These are phyloP conservation scores for Argyresthia goedartella DNA, from an alignment of 2,888 invertebrate species.

Conservation along the genomic window DNA sequence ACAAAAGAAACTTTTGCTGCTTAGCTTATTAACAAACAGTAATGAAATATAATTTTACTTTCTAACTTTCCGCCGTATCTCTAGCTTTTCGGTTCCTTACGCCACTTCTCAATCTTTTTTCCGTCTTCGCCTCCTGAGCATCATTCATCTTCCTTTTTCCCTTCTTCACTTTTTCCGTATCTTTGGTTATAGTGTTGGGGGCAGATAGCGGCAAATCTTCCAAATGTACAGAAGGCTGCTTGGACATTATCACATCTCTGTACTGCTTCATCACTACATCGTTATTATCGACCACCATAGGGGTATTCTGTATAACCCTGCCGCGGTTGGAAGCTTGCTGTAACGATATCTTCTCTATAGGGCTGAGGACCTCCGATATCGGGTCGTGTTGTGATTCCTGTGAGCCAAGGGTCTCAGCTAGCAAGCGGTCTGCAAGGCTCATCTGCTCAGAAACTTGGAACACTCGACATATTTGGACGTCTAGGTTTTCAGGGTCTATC, in stretches of 20 bases:
- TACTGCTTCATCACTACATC: constrained; percentile 34
- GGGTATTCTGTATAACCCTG: constrained; percentile 13
- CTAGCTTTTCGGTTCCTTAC: constrained; percentile 23
- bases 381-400: constrained; percentile 30
- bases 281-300: constrained; percentile 11
- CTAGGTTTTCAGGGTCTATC: constrained; percentile 24
- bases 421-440: constrained; percentile 27
- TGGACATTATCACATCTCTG: constrained; percentile 25
- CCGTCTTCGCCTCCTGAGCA: constrained; percentile 7
- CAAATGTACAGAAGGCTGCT: constrained; percentile 14
- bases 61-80: background rate
- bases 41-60: background rate
- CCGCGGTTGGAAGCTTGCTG: constrained; percentile 26
- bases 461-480: constrained; percentile 21
- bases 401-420: constrained; percentile 29
- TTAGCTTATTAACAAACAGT: too few relatives aligned
- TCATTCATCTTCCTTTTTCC: constrained; percentile 25
- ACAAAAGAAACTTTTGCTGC: too few relatives aligned
- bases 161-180: constrained; percentile 21
- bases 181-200: constrained; percentile 25
- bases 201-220: constrained; percentile 27
- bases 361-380: constrained; percentile 29
- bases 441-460: constrained; percentile 22
- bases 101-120: constrained; percentile 16
- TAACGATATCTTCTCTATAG: constrained; percentile 29